These are phyloP conservation scores for Pristionchus entomophagus DNA, from an alignment of 2,888 invertebrate genomes.

Conservation along the genomic window DNA sequence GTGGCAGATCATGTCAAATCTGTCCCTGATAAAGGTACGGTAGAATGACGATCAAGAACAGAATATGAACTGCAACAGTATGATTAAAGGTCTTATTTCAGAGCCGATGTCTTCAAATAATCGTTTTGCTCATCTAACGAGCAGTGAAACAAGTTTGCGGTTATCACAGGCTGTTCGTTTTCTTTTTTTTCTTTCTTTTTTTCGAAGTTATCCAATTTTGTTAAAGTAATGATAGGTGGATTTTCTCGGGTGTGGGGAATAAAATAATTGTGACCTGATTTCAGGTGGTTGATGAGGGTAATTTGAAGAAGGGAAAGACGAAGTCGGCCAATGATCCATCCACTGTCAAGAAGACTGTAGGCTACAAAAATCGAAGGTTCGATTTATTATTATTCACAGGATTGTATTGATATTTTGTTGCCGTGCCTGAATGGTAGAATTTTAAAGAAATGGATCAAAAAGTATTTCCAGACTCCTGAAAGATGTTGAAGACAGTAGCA, in stretches of 20 bases:
- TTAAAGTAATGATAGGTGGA: too few species aligned
- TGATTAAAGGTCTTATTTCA: not conserved
- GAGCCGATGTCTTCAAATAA: not conserved
- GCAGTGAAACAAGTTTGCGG: not conserved
- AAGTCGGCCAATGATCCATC: too few species aligned
- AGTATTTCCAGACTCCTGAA: not conserved
- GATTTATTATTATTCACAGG: too few species aligned
- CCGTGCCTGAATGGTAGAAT: too few species aligned
- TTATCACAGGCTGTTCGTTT: not conserved
- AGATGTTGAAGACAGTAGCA: not conserved
- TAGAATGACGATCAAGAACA: not conserved
- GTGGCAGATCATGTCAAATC: not conserved
- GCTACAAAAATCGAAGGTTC: too few species aligned
- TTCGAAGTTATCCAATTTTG: not conserved
- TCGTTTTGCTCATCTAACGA: slow-evolving; percentile 10
- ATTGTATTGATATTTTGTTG: too few species aligned
- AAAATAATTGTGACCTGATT: not conserved
- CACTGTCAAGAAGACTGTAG: too few species aligned
- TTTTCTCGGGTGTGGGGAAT: too few species aligned
- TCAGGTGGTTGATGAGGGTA: not conserved
- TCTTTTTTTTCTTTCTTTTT: too few species aligned
- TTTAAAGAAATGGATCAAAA: too few species aligned
- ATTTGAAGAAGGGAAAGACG: not conserved
- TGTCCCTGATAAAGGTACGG: slow-evolving; percentile 7
- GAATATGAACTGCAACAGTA: not conserved